phyloP scores from a whole-genome alignment of 2,797 vertebrate species.

The Sternotherus odoratus region DNA sequence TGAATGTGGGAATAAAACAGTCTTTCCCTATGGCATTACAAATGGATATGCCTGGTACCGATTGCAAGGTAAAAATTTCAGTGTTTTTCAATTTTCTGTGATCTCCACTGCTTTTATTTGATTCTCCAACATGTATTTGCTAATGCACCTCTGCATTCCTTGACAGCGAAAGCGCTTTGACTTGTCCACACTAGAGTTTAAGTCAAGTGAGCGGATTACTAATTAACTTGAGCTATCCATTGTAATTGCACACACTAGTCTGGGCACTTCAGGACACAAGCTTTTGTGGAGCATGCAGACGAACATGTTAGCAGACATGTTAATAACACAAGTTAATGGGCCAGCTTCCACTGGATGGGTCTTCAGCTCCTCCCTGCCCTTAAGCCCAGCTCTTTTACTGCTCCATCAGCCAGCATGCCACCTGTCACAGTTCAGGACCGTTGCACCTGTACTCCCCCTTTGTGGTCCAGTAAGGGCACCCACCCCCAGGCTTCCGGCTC shows the following conservation, averaged over 20 bases:
- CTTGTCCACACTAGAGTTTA: neutral
- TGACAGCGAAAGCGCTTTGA: neutral
- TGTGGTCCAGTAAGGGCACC: no score
- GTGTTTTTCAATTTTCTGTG: neutral
- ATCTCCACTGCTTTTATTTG: neutral
- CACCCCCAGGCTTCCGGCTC: accelerated
- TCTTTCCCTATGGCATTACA: conserved; percentile 87
- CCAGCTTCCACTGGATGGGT: neutral
- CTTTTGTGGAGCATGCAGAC: neutral
- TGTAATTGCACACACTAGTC: accelerated
- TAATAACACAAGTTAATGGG: neutral
- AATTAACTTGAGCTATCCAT: neutral
- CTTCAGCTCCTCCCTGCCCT: neutral
- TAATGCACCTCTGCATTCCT: neutral
- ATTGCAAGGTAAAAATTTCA: conserved; percentile 83
- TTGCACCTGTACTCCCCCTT: neutral
- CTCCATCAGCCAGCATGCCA: neutral
- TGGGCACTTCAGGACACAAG: neutral
- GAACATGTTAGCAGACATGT: neutral
- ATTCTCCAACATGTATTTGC: neutral
- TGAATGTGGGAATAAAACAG: conserved; percentile 73
- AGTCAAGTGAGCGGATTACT: neutral
- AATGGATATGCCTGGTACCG: conserved; percentile 93
- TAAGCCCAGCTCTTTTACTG: neutral
- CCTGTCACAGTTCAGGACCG: no score